Conservation (phyloP, 37 sponge, comb jelly and placozoan species). For the Mnemiopsis leidyi region DNA sequence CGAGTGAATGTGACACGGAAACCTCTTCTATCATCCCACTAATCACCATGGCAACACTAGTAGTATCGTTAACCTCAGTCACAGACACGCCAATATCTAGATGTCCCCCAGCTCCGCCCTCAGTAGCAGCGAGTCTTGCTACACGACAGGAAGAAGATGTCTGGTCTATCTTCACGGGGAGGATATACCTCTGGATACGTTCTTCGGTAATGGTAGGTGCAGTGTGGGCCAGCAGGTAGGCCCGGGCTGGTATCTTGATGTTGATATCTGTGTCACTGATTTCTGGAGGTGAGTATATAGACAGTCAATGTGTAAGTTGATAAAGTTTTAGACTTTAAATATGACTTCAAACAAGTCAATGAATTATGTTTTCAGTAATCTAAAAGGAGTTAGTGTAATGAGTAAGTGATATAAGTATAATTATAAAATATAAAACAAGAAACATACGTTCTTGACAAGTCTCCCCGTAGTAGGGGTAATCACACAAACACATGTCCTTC, state of each 20-base stretch:
- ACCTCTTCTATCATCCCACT: background rate
- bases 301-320: too few species aligned
- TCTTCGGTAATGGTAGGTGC: background rate
- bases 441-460: background rate
- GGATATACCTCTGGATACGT: background rate
- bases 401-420: too few species aligned
- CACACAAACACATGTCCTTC: background rate
- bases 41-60: background rate
- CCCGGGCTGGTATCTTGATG: background rate
- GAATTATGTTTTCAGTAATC: too few species aligned
- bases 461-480: constrained; percentile 9
- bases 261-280: background rate
- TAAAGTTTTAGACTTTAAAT: too few species aligned
- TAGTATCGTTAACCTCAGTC: background rate
- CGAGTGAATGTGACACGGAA: background rate
- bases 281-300: too few species aligned
- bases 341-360: too few species aligned
- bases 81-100: background rate
- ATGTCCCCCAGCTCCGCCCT: background rate
- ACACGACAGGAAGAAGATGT: background rate
- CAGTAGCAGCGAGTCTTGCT: background rate
- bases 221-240: background rate
- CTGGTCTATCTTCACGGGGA: background rate
- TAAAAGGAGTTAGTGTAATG: too few species aligned
- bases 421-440: too few species aligned